These are phyloP conservation scores for Pteropus rufus DNA, from an alignment of 2,797 vertebrate genomes.

Conservation along the genomic window DNA sequence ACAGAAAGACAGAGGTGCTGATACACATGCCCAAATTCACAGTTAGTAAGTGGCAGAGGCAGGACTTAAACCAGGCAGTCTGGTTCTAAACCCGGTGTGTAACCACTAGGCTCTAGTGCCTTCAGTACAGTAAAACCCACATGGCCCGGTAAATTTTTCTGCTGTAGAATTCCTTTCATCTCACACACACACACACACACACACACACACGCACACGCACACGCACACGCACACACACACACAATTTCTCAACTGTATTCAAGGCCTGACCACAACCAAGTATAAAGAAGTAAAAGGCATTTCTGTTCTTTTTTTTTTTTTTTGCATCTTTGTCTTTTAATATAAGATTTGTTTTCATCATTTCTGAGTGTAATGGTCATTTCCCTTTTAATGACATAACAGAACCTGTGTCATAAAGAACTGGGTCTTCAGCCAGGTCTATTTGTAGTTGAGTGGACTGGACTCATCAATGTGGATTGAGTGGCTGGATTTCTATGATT, in stretches of 20 bases:
- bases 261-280: not conserved
- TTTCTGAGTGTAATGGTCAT: constrained; percentile 42
- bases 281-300: not conserved
- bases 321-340: constrained; percentile 51
- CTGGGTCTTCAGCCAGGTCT: not conserved
- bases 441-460: not conserved
- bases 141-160: not conserved
- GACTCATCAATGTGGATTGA: not conserved
- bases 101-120: not conserved
- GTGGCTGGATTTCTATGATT: not conserved
- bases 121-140: not conserved
- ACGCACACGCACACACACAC: not conserved
- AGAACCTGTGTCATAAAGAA: not conserved
- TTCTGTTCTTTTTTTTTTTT: too few relatives aligned
- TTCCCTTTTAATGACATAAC: not conserved
- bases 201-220: not conserved
- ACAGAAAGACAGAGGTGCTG: not conserved
- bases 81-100: not conserved
- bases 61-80: not conserved
- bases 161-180: not conserved
- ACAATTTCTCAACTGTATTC: not conserved
- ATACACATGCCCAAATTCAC: not conserved
- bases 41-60: not conserved
- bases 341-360: constrained; percentile 71
- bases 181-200: not conserved